Conservation (phyloP, 2,888 invertebrate species). For the Aproaerema taeniolella region DNA sequence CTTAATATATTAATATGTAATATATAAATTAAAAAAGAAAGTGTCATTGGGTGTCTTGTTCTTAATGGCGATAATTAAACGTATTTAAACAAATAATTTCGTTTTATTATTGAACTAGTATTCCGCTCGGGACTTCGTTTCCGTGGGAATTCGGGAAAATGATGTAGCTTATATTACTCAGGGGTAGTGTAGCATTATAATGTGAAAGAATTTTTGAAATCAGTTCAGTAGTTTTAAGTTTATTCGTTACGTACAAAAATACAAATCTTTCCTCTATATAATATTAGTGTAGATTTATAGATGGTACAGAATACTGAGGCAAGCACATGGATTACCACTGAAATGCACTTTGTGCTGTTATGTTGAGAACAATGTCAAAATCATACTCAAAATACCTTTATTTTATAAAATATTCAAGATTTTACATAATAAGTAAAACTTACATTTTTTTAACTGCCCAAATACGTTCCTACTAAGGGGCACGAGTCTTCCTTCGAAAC, state of each 20-base stretch:
- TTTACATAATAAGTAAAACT: too few species aligned
- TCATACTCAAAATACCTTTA: too few species aligned
- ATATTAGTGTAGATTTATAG: too few species aligned
- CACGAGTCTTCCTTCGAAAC: too few species aligned
- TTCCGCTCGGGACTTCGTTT: background rate
- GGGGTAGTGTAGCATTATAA: background rate
- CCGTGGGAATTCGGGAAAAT: background rate
- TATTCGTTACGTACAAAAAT: background rate
- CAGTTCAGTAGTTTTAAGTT: background rate
- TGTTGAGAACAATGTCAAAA: too few species aligned
- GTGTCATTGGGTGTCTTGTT: constrained; percentile 65
- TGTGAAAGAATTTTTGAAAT: background rate
- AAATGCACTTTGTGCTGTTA: too few species aligned
- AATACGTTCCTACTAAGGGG: too few species aligned
- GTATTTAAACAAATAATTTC: constrained; percentile 36
- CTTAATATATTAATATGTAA: constrained; percentile 24
- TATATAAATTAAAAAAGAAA: constrained; percentile 26
- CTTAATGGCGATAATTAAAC: constrained; percentile 68
- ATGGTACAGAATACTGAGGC: too few species aligned
- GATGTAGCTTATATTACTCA: background rate
- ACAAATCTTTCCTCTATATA: too few species aligned
- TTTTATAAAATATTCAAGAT: too few species aligned
- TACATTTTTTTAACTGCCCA: too few species aligned
- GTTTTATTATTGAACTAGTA: background rate
- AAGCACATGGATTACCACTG: too few species aligned